Base-by-base conservation (phyloP, 2,888 invertebrate species). In the Aethes cnicana region DNA sequence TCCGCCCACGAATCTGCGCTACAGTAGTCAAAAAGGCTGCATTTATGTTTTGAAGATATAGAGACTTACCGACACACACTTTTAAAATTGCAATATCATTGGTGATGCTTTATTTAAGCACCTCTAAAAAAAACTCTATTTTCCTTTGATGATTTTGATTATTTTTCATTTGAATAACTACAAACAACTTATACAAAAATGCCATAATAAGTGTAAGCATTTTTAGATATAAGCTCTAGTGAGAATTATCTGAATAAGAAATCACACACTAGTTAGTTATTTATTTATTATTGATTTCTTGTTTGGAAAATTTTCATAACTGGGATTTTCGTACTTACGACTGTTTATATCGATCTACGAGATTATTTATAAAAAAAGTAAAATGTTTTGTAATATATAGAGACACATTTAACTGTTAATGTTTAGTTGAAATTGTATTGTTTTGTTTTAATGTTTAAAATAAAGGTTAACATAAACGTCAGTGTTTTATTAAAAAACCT, bases 241-340 rank as follows among this genome's bases (percentile, higher is more conserved):
- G 88, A 89, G 82, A 81, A 77, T 80, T 62, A 81, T 84, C 89
- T 87, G 87, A 89, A 86, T 82, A 69, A 75, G 88, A 88, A 87
- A 89, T 88, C 84, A 53, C 56, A 54, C 47, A 52, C 58, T 42
- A 72, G 58, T 72, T 71, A 57, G 62, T 58, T 64, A 62, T 59
- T 64, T 67, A 59, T 55, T 60, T 60, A 61, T 57, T 60, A 60
- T 61, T 53, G 82, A 88, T 88, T 88, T 87, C 85, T 83, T 77
- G 74, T 89, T 88, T 85, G 86, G 86, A 85, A 71, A 72, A 64
- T 85, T 87, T 87, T 86, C 87, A 74, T 42, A n/a, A 41, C 16
- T 43, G 42, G 30, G 16, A 12, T 17, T 11, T 48, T 20, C 44
- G 41, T 48, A 28, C 35, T 28, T 50, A 32, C 26, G 48, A 37